Base-by-base conservation (phyloP, 2,888 invertebrate species). In the Agrochola litura region DNA sequence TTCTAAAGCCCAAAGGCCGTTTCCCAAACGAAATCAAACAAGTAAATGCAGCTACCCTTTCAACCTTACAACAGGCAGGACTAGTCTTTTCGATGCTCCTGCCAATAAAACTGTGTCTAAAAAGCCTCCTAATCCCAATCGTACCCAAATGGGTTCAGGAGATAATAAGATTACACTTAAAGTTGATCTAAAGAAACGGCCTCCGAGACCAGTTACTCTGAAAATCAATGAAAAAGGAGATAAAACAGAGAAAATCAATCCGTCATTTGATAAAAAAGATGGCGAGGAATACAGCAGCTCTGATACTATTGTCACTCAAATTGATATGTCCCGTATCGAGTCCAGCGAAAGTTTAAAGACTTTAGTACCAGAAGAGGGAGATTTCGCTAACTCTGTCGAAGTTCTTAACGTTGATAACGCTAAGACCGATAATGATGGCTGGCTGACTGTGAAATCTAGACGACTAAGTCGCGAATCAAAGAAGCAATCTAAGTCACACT, bases 361-460 rank as follows among this genome's bases (percentile, higher is more conserved):
- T 66, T 90, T 97, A 69, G 96, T 96, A 1, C 95, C 96, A n/a
- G 97, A 97, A 69, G 96, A 96, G 30, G 88, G 83, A 82, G 95
- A 95, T 37, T 90, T 94, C 19, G 93, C 94, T 0, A 95, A 95
- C 86, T 96, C 97, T 2, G 92, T 96, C 61, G 97, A 97, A 91
- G 96, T 97, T 70, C 92, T 97, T 19, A 97, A 97, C 80, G 90
- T 96, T 52, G 95, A 96, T 82, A 91, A 91, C 72, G 90, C 88
- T 79, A 95, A 94, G 78, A 94, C 89, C 70, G 95, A 96, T 81
- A 94, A 97, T 61, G 98, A 98, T 86, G 99, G 99, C 0, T 99
- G 99, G 99, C 97, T 99, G 83, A 99, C 98, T 0, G 99, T 99
- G 0, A 98, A 98, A 89, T 98, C 98, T 67, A 97, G 98, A 60